phyloP scores from a whole-genome alignment of 2,113 vertebrate species.

The Picathartes gymnocephalus region DNA sequence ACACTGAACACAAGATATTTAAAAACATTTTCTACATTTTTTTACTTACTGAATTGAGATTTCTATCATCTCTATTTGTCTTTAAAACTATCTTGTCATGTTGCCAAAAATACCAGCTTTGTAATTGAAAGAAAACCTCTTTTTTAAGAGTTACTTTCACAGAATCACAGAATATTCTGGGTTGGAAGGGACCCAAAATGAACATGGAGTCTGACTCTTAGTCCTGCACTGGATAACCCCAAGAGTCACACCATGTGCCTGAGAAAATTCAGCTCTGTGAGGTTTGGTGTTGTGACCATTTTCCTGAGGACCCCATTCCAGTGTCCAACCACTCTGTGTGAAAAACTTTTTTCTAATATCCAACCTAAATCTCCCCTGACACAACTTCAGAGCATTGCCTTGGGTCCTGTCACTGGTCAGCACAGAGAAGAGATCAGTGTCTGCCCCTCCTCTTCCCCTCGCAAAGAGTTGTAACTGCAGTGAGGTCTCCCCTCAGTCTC shows the following conservation, averaged over 20 bases:
- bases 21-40: not conserved
- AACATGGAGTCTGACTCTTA: not conserved
- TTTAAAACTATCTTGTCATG: not conserved
- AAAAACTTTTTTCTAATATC: not conserved
- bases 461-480: not conserved
- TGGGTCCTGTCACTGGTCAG: fast-evolving
- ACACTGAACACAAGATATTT: not conserved
- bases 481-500: not conserved
- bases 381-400: not conserved
- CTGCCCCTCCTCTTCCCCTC: not conserved
- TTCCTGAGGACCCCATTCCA: not conserved
- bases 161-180: not conserved
- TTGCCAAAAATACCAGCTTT: not conserved
- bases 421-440: not conserved
- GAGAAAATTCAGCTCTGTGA: not conserved
- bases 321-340: fast-evolving
- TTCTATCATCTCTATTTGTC: not conserved
- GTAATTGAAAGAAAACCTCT: not conserved
- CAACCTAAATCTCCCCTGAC: not conserved
- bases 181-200: not conserved
- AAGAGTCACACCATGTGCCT: not conserved
- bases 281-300: not conserved
- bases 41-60: not conserved
- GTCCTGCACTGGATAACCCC: not conserved
- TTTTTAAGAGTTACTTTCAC: not conserved